phyloP scores from a whole-genome alignment of 2,888 invertebrate species.

The Drosophila cognata region DNA sequence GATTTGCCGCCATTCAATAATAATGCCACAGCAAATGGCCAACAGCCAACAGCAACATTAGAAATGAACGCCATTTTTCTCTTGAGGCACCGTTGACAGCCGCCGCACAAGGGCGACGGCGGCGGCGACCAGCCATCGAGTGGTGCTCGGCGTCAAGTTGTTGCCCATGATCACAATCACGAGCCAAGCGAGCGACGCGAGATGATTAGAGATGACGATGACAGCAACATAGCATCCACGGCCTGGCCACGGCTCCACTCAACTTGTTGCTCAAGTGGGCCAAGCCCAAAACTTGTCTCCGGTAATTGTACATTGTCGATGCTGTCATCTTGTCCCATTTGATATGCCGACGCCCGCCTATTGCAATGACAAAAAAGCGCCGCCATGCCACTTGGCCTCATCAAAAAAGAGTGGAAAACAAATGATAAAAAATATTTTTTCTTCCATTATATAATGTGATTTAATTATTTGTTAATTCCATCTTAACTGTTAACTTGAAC shows the following conservation, averaged over 20 bases:
- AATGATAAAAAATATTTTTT: neutral
- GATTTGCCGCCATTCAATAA: slow-evolving; percentile 67
- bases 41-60: slow-evolving; percentile 27
- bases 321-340: slow-evolving; percentile 64
- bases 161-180: slow-evolving; percentile 48
- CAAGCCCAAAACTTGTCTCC: slow-evolving; percentile 78
- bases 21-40: slow-evolving; percentile 21
- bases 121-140: slow-evolving; percentile 32
- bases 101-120: slow-evolving; percentile 36
- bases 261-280: slow-evolving; percentile 68
- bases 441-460: slow-evolving; percentile 5
- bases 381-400: slow-evolving; percentile 45
- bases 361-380: slow-evolving; percentile 54
- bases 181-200: slow-evolving; percentile 14
- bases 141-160: slow-evolving; percentile 38
- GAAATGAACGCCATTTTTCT: slow-evolving; percentile 52
- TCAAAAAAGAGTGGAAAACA: slow-evolving; percentile 3
- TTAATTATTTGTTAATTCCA: neutral
- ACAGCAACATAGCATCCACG: slow-evolving; percentile 47
- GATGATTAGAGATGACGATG: slow-evolving; percentile 51
- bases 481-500: neutral
- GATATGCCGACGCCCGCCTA: slow-evolving; percentile 76
- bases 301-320: slow-evolving; percentile 75
- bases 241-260: slow-evolving; percentile 15
- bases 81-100: slow-evolving; percentile 28